Evolutionary conservation across 2,113 vertebrate species (phyloP), one percentile per base, ranked within the genome.

Genomic region (Rhinogobius similis): DNA sequence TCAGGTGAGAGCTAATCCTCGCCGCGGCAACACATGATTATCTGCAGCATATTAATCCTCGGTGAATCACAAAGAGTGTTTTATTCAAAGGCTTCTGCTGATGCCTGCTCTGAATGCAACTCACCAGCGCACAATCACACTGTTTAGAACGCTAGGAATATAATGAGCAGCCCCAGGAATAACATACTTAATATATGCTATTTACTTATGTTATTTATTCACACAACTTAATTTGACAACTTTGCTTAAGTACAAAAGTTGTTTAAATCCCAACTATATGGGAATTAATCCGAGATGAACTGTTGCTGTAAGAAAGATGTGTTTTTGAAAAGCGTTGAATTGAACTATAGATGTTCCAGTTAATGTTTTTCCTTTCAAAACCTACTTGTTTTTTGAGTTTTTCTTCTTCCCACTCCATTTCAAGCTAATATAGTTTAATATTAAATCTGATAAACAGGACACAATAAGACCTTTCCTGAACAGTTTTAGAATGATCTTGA

Each of bases 1-100:
- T 55, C 52, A 26, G 52, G 52, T 55, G 52, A 14, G 52, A 55
- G 23, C 21, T 55, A 55, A 55, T 55, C 52, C 52, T 26, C 23
- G 52, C 23, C 1, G 1, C 11, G 52, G 12, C 14, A 55, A 55
- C 23, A 55, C 52, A 55, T 26, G 52, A 55, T 55, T 55, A 55
- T 55, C 52, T 55, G 23, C 52, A 26, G 52, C 24, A 13, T 55
- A 24, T 24, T 55, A 55, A 55, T 55, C 52, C 52, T 26, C 23
- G 5, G 21, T 14, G 24, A 24, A 55, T 55, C 52, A 55, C 52
- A 53, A 53, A 53, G 21, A 26, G 52, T 10, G 48, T 12, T 13
- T 55, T 26, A 55, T 55, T 55, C 52, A 12, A 26, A 26, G 52
- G 12, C 12, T 55, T 55, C 8, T 23, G 48, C 48, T 52, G 48